Evolutionary conservation across 2,888 invertebrate genomes (phyloP).

Genomic region (Athalia rosae): DNA sequence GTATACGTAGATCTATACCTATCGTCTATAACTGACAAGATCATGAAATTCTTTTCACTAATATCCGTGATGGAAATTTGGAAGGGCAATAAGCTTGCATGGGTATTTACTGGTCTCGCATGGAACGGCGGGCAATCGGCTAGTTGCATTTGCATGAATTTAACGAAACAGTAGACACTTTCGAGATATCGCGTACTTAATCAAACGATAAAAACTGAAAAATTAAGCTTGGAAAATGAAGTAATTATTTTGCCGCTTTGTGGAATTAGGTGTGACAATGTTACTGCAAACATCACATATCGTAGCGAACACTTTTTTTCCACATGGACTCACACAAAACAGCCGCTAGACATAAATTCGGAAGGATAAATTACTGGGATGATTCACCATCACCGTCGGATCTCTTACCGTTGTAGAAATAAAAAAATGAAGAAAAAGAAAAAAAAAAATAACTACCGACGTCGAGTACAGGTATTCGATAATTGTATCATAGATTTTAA

Average conservation of each 20-base stretch:
- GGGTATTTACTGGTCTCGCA: constrained; percentile 12
- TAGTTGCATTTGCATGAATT: constrained; percentile 38
- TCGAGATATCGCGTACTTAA: constrained; percentile 1
- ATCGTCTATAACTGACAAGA: no score
- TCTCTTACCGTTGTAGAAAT: constrained; percentile 5
- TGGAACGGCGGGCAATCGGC: constrained; percentile 27
- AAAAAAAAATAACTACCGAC: not conserved
- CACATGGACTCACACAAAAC: constrained; percentile 12
- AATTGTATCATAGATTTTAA: no score
- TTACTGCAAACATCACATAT: constrained; percentile 12
- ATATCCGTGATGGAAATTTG: no score
- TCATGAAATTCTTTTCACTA: no score
- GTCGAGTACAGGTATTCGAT: not conserved
- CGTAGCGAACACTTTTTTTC: not conserved
- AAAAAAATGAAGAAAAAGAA: not conserved
- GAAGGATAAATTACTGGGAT: constrained; percentile 17
- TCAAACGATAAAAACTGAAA: constrained; percentile 13
- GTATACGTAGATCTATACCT: not conserved
- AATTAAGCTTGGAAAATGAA: constrained; percentile 33
- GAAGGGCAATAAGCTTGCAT: no score
- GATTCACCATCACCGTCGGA: not conserved
- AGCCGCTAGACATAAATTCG: constrained; percentile 19
- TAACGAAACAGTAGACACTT: not conserved
- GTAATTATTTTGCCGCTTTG: constrained; percentile 20
- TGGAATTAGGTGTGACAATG: constrained; percentile 25